Conservation (phyloP, 2,888 invertebrate genomes). For the Plutella xylostella region DNA sequence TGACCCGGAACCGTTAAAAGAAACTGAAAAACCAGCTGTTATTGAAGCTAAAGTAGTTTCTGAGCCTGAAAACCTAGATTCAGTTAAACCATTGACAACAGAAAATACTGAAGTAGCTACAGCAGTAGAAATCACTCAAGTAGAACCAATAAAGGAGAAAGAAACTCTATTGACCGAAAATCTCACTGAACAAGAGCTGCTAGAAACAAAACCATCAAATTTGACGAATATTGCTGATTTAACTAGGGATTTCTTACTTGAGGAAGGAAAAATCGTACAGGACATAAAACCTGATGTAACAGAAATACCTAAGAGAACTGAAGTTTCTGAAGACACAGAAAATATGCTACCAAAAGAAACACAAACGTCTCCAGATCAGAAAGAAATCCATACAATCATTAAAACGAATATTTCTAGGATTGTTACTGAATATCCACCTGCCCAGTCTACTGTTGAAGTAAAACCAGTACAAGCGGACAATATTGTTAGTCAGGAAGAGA, state of each 20-base stretch:
- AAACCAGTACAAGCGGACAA: conserved; percentile 25
- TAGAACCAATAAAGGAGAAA: background rate
- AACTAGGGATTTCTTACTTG: background rate
- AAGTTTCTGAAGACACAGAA: conserved; percentile 16
- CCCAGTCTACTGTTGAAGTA: conserved; percentile 29
- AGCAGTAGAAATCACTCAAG: conserved; percentile 4
- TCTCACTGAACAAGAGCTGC: background rate
- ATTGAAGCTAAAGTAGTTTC: background rate
- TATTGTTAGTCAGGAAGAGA: background rate
- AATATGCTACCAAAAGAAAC: conserved; percentile 25
- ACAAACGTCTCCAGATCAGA: conserved; percentile 6
- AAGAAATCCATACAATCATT: background rate
- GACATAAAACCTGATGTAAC: background rate
- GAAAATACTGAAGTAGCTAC: background rate
- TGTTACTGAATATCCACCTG: conserved; percentile 24
- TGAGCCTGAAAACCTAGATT: background rate
- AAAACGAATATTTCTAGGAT: conserved; percentile 22
- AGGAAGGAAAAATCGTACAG: background rate
- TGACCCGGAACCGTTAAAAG: too few relatives aligned
- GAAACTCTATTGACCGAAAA: background rate
- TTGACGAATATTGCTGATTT: too few relatives aligned
- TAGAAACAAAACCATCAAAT: conserved; percentile 1
- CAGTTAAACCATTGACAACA: background rate
- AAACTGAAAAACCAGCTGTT: background rate
- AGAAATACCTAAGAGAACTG: background rate